Percentiles rank a stretch among this genome's conserved stretches.
Evolutionary conservation across 2,797 vertebrate species (phyloP).

Genomic region (Enteromius argenteus): DNA sequence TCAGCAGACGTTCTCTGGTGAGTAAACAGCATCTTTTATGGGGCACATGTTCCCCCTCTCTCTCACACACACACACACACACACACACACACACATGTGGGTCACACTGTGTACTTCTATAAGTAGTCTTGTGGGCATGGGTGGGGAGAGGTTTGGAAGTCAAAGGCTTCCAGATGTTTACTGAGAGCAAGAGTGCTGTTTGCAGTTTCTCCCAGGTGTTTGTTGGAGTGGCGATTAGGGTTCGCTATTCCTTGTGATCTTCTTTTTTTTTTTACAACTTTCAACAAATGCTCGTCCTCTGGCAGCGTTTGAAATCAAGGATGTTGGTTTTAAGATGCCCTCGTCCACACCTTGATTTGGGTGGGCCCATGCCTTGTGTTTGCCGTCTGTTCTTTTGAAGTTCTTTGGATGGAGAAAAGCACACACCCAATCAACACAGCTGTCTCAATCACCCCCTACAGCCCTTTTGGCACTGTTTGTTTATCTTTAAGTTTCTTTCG

Average conservation of each 20-base stretch:
- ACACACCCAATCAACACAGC: slow-evolving; percentile 40
- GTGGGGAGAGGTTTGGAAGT: slow-evolving; percentile 52
- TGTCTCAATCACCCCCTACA: slow-evolving; percentile 36
- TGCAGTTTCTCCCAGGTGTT: slow-evolving; percentile 51
- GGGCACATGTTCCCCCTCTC: slow-evolving; percentile 34
- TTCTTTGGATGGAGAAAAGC: slow-evolving; percentile 34
- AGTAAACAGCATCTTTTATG: slow-evolving; percentile 55
- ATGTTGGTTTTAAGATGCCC: slow-evolving; percentile 46
- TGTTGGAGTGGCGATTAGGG: slow-evolving; percentile 14
- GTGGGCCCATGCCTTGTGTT: slow-evolving; percentile 33
- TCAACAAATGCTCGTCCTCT: slow-evolving; percentile 52
- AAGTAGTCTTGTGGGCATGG: slow-evolving; percentile 55
- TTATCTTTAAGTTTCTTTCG: slow-evolving; percentile 38
- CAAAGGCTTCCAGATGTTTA: slow-evolving; percentile 62
- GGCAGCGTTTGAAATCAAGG: slow-evolving; percentile 40
- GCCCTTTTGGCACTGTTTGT: slow-evolving; percentile 52
- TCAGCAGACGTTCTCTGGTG: slow-evolving; percentile 87
- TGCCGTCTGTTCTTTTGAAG: slow-evolving; percentile 57
- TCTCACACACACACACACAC: neutral
- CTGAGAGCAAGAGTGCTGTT: slow-evolving; percentile 34
- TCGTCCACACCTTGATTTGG: slow-evolving; percentile 47
- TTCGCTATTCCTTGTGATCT: slow-evolving; percentile 40
- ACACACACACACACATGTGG: slow-evolving; percentile 11
- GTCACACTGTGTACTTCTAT: slow-evolving; percentile 38
- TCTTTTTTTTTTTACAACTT: slow-evolving; percentile 39